Evolutionary conservation across 2,113 vertebrate genomes (phyloP).

Genomic region (Poicephalus meyeri): DNA sequence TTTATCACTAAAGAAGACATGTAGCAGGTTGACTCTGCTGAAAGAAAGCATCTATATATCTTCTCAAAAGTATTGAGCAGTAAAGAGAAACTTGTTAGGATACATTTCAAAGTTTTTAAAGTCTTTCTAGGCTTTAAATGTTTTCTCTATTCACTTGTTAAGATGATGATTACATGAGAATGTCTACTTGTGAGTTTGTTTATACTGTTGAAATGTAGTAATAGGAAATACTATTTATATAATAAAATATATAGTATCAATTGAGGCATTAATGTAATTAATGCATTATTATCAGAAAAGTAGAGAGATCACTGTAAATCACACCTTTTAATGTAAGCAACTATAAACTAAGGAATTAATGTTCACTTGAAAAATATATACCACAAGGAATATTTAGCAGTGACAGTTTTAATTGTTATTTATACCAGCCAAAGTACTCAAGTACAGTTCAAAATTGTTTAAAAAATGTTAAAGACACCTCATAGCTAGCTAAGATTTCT

Average conservation of each 20-base stretch:
- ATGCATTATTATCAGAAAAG: neutral
- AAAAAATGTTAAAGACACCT: neutral
- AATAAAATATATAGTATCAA: neutral
- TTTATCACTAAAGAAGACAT: neutral
- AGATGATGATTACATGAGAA: neutral
- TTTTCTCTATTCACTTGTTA: neutral
- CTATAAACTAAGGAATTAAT: neutral
- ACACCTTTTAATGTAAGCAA: neutral
- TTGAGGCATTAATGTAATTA: neutral
- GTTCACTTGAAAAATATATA: neutral
- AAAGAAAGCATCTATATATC: neutral
- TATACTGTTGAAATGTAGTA: neutral
- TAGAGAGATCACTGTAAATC: neutral
- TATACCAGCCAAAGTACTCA: neutral
- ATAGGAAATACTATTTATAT: neutral
- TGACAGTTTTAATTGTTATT: neutral
- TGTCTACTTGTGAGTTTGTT: neutral
- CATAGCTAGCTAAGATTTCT: accelerated
- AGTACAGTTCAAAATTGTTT: neutral
- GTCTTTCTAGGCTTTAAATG: neutral
- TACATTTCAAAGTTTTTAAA: neutral
- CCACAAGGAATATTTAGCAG: neutral
- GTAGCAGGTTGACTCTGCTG: neutral
- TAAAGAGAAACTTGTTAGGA: neutral
- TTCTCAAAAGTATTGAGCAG: neutral